Evolutionary conservation across 92 coral and sea anemone genomes (phyloP).

Genomic region (Montipora capitata): DNA sequence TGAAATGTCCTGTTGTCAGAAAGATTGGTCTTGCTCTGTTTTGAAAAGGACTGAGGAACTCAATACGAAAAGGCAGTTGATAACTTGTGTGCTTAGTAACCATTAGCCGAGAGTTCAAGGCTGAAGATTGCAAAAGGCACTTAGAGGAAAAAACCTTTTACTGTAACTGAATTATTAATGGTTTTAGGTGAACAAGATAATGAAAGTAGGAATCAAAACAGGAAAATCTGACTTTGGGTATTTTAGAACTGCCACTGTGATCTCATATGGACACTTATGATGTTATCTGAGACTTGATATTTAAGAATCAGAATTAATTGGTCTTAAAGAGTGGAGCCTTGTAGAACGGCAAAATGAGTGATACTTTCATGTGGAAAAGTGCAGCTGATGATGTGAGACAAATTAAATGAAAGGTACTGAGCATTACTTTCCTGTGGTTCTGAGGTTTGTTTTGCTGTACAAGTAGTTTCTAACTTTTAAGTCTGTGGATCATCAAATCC

Average conservation of each 20-base stretch:
- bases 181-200: not conserved
- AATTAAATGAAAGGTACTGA: too few species aligned
- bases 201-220: not conserved
- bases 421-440: not conserved
- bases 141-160: constrained; percentile 3
- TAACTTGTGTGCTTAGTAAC: not conserved
- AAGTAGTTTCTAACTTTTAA: not conserved
- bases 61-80: not conserved
- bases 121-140: not conserved
- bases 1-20: too few species aligned
- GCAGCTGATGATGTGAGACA: too few species aligned
- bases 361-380: too few species aligned
- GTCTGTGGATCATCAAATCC: not conserved
- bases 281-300: too few species aligned
- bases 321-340: too few species aligned
- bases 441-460: not conserved
- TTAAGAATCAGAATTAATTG: too few species aligned
- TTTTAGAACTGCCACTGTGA: not conserved
- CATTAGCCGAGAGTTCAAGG: not conserved
- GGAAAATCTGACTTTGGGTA: not conserved
- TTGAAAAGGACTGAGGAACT: too few species aligned
- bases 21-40: too few species aligned
- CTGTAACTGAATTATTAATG: not conserved
- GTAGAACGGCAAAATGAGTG: too few species aligned
- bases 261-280: too few species aligned